A percentile compares a stretch with the other conserved stretches of the same genome.
phyloP scores from a whole-genome alignment of 2,797 vertebrate species.

The Cetoscarus ocellatus region DNA sequence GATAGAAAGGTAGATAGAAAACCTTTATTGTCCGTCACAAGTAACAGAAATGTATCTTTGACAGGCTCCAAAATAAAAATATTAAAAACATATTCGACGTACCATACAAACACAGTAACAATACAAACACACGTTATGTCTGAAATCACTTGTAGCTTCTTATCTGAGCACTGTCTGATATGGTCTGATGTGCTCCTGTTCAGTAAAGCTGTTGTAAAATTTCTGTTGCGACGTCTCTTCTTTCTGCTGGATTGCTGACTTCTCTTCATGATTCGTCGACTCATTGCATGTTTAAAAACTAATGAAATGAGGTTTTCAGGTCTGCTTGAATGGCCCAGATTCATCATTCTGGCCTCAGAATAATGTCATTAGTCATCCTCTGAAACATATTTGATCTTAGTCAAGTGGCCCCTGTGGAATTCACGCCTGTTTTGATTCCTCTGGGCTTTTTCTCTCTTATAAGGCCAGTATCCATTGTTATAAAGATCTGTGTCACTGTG shows the following conservation, averaged over 20 bases:
- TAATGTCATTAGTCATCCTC: conserved; percentile 66
- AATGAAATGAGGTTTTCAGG: conserved; percentile 51
- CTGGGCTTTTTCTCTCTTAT: conserved; percentile 34
- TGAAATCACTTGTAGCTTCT: too few relatives aligned
- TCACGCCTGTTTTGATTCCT: conserved; percentile 43
- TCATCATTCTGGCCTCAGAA: conserved; percentile 57
- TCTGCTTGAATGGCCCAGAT: conserved; percentile 63
- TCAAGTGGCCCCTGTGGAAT: conserved; percentile 46
- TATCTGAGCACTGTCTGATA: too few relatives aligned
- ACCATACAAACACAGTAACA: too few relatives aligned
- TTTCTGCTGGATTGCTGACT: conserved; percentile 17
- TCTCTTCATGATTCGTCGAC: conserved; percentile 18
- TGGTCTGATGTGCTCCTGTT: too few relatives aligned
- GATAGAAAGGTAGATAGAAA: too few relatives aligned
- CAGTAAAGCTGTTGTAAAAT: too few relatives aligned
- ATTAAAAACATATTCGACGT: too few relatives aligned
- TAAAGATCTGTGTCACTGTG: conserved; percentile 10
- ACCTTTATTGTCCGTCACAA: too few relatives aligned
- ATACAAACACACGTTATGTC: too few relatives aligned
- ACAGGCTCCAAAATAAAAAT: too few relatives aligned
- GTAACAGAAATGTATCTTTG: too few relatives aligned
- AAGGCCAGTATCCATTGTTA: conserved; percentile 22
- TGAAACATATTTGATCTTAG: conserved; percentile 63
- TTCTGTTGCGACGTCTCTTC: background rate
- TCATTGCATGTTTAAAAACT: conserved; percentile 25